Evolutionary conservation across 2,888 invertebrate genomes (phyloP).

Genomic region (Sericinus montela): DNA sequence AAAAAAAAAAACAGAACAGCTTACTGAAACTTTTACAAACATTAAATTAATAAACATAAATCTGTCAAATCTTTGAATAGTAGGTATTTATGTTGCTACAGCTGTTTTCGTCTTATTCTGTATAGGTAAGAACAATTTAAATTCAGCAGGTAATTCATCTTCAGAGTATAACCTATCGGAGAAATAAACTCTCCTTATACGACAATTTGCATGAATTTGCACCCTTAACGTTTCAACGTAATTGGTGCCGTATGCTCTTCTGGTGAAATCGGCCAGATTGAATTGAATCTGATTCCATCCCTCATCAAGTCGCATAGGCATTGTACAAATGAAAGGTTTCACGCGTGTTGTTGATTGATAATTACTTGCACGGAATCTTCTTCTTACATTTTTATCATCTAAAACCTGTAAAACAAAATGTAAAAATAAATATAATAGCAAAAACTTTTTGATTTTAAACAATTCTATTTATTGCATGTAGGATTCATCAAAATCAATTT

Average conservation of each 20-base stretch:
- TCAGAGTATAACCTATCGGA: constrained; percentile 96
- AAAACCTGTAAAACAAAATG: constrained; percentile 82
- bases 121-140: constrained; percentile 96
- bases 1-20: constrained; percentile 7
- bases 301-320: constrained; percentile 96
- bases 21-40: not conserved
- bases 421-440: constrained; percentile 19
- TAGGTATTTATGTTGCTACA: constrained; percentile 61
- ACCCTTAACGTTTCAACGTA: constrained; percentile 95
- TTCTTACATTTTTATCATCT: constrained; percentile 95
- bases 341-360: constrained; percentile 96
- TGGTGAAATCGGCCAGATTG: constrained; percentile 95
- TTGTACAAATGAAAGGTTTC: constrained; percentile 98
- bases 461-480: too few relatives aligned
- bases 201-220: constrained; percentile 97
- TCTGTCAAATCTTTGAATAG: constrained; percentile 11
- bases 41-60: constrained; percentile 20
- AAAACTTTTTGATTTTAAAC: too few relatives aligned
- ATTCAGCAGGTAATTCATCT: constrained; percentile 96
- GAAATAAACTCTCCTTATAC: constrained; percentile 93
- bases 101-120: constrained; percentile 85
- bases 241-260: constrained; percentile 96
- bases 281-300: constrained; percentile 98
- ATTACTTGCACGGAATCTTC: constrained; percentile 94
- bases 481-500: too few relatives aligned